A percentile compares a stretch with the other conserved stretches of the same genome.
Evolutionary conservation across 1,140 invertebrate species (phyloP).

Genomic region (Scaptomyza hsui): DNA sequence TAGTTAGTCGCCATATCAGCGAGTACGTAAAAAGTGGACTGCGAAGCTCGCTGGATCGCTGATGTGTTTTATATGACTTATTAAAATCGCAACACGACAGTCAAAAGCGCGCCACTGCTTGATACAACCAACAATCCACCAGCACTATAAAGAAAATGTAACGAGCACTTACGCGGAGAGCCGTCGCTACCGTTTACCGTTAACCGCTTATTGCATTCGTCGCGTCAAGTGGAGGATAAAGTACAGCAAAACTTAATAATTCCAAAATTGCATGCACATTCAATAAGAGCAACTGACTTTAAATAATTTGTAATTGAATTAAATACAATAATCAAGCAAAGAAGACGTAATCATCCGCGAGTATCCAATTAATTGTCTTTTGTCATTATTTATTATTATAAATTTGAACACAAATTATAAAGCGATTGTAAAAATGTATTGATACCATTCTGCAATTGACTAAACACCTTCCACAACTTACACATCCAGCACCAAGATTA

Average conservation of each 20-base stretch:
- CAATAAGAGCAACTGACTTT: conserved; percentile 16
- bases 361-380: conserved; percentile 24
- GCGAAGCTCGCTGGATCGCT: conserved; percentile 20
- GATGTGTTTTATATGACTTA: conserved; percentile 70
- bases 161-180: conserved; percentile 9
- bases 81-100: conserved; percentile 63
- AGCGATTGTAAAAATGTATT: conserved; percentile 79
- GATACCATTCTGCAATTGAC: conserved; percentile 47
- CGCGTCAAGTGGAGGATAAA: conserved; percentile 28
- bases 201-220: conserved; percentile 1
- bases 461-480: conserved; percentile 2
- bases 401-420: conserved; percentile 70
- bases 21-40: conserved; percentile 39
- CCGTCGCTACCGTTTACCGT: conserved; percentile 18
- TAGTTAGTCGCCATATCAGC: conserved; percentile 44
- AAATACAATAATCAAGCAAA: conserved; percentile 38
- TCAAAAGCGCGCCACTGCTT: conserved; percentile 68
- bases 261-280: conserved; percentile 21
- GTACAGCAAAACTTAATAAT: conserved; percentile 1
- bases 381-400: conserved; percentile 28
- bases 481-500: neutral
- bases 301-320: conserved; percentile 39
- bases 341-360: conserved; percentile 4
- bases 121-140: conserved; percentile 35
- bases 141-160: conserved; percentile 30